phyloP scores from a whole-genome alignment of 2,888 invertebrate species.

The Palloptera scutellata region DNA sequence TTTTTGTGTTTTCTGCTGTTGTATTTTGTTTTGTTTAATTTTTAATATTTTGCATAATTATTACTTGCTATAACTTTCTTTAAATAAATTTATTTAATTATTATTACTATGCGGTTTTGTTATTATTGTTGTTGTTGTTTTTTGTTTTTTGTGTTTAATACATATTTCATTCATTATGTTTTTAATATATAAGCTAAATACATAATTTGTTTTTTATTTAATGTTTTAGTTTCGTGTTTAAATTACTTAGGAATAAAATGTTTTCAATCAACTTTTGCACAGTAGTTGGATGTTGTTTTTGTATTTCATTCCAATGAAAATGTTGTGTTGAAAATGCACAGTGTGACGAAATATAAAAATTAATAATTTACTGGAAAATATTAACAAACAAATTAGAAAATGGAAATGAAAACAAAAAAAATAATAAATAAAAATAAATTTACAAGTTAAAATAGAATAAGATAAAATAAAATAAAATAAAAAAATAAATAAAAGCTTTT shows the following conservation, averaged over 20 bases:
- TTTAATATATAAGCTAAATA: neutral
- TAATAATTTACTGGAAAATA: too few relatives aligned
- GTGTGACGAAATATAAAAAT: too few relatives aligned
- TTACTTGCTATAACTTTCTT: slow-evolving; percentile 21
- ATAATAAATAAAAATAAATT: too few relatives aligned
- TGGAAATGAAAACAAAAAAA: too few relatives aligned
- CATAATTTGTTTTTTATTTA: neutral
- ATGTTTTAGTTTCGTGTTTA: slow-evolving; percentile 5
- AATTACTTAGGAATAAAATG: neutral
- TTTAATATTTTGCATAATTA: slow-evolving; percentile 15
- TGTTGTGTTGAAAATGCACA: too few relatives aligned
- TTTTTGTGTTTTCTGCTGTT: slow-evolving; percentile 16
- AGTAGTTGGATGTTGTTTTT: neutral
- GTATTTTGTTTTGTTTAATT: slow-evolving; percentile 14
- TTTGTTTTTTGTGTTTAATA: slow-evolving; percentile 19
- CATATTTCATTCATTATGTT: slow-evolving; percentile 11
- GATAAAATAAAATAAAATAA: too few relatives aligned
- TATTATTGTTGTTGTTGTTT: slow-evolving; percentile 18
- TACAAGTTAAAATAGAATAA: too few relatives aligned
- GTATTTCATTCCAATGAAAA: too few relatives aligned
- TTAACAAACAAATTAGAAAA: too few relatives aligned
- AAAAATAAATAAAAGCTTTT: too few relatives aligned
- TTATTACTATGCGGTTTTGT: slow-evolving; percentile 17
- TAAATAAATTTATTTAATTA: slow-evolving; percentile 37
- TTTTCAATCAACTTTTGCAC: neutral